Base-by-base conservation (phyloP, 1,140 invertebrate genomes). In the Heliconius hermathena region DNA sequence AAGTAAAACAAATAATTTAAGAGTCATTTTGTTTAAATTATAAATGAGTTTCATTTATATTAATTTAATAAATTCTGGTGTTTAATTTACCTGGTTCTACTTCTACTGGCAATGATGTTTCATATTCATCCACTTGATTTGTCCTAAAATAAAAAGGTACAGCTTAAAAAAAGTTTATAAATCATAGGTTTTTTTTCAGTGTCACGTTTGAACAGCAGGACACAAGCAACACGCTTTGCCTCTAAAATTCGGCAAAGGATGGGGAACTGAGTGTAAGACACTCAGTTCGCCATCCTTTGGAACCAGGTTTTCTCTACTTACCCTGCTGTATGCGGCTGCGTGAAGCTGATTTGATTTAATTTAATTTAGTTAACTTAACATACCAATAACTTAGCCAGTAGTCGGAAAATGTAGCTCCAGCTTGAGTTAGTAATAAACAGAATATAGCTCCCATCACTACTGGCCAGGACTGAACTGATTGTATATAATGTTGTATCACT, bases 301-400 rank as follows among this genome's bases (percentile, higher is more conserved):
- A n/a, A 36, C 33, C 6, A 36, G 33, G 33, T 36, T 36, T 6
- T 36, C 33, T 36, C 6, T 36, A 36, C 33, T 0, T 36, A 36
- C 33, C 33, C 6, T 36, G 33, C 33, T 36, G 33, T 36, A 36
- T 0, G 4, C 6, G 33, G 33, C 5, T 6, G 33, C 6, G 5
- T 36, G 33, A 36, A 36, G 33, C 0, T 8, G 6, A 36, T 36
- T 36, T 6, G 33, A 36, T 36, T 36, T 36, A 36, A 36, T 11
- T n/a, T 57, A 57, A 1, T 57, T 26, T 26, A 26, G 26, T 57
- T 57, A n/a, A 9, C 22, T n/a, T 57, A 57, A 3, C 83, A 91
- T 91, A 94, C 98, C 98, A 98, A 78, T 96, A 97, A 81, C 97
- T 97, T 0, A 98, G 94, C 96, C 97, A 98, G 87, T 96, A 98